Base-by-base conservation (phyloP, 2,888 invertebrate genomes). In the Drosophila falleni region DNA sequence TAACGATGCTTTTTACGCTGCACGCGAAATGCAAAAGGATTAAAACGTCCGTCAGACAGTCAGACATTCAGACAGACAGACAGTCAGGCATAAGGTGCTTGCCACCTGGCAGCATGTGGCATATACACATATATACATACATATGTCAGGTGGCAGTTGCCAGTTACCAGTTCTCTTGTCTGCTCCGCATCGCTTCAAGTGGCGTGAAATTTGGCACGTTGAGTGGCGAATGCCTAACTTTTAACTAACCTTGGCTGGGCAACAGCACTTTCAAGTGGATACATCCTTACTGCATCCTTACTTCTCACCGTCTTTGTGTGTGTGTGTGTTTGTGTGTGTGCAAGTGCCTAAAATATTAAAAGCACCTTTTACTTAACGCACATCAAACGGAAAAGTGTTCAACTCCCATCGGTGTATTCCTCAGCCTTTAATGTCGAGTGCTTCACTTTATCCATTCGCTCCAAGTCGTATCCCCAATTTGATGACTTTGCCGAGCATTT, bases 1-100 rank as follows among this genome's bases (percentile, higher is more conserved):
- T 88, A 86, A 84, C 88, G 84, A 87, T 80, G 88, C 86, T 82
- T 86, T 87, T 88, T 86, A 86, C 80, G 80, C 75, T 82, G 80
- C 73, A 78, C 72, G 74, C 83, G 55, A 78, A 82, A 81, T 85
- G 80, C 83, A 75, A 86, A 84, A 88, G 84, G 84, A 88, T 84
- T 84, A 88, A 82, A 79, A 87, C 66, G 79, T 62, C 50, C 61
- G 69, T 49, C 65, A 51, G 61, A 46, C 58, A 56, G 37, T n/a
- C 42, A 46, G 16, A 6, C 33, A 42, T 33, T 0, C 6, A 37
- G n/a, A 1, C 37, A 37, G 6, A 6, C 6, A n/a, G 37, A n/a
- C 8, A 35, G 47, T 10, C 46, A 42, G 56, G 19, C 54, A 37
- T n/a, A 44, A 60, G 60, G 31, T 66, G 49, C 13, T 9, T 42